These are phyloP conservation scores for Hydrophis major DNA, from an alignment of 2,797 vertebrate genomes.

Conservation along the genomic window DNA sequence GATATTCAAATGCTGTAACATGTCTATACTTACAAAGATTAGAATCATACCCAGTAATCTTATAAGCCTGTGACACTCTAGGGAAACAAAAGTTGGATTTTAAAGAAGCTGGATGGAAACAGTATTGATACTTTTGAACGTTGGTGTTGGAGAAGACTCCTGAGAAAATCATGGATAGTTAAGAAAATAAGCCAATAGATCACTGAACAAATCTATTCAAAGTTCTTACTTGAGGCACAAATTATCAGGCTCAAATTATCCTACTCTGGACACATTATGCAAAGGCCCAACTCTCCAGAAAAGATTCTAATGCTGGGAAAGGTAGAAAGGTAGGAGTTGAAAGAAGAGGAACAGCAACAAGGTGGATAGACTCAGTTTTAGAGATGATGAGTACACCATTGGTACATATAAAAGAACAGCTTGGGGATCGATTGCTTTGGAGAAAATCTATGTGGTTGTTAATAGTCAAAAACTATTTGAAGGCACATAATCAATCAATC, in stretches of 20 bases:
- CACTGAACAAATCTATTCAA: neutral
- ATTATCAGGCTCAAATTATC: neutral
- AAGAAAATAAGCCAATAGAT: neutral
- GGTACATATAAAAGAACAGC: neutral
- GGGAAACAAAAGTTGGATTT: neutral
- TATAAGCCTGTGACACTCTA: neutral
- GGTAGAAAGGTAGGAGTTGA: neutral
- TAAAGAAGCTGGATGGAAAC: no score
- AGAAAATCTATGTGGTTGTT: neutral
- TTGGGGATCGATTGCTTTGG: neutral
- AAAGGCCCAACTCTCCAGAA: neutral
- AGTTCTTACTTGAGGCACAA: neutral
- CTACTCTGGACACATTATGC: neutral
- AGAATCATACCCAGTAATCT: no score
- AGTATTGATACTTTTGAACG: neutral
- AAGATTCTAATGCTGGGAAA: neutral
- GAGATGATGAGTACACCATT: neutral
- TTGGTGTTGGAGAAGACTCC: neutral
- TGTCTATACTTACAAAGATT: neutral
- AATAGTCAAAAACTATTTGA: neutral
- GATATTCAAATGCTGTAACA: neutral
- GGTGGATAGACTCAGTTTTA: neutral
- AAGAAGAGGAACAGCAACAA: neutral
- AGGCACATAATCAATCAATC: neutral
- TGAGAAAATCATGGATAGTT: neutral